phyloP scores from a whole-genome alignment of 2,797 vertebrate genomes.

The Anguilla marmorata region DNA sequence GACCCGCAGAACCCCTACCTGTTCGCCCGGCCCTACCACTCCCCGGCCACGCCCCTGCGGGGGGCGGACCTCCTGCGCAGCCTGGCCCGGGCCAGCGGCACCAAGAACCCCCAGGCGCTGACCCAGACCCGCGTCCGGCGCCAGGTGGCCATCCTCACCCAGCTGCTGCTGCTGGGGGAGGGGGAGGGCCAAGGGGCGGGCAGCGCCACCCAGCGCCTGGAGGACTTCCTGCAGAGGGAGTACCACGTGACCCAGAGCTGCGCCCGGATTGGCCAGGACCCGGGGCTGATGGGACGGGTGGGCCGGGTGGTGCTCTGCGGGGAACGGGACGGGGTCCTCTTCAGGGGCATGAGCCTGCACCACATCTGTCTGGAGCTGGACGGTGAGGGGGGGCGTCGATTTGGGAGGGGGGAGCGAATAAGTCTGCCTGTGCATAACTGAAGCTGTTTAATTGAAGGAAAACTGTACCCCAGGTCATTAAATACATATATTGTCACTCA shows the following conservation, averaged over 20 bases:
- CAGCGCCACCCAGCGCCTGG: constrained; percentile 69
- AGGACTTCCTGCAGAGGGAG: constrained; percentile 76
- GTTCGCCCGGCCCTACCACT: constrained; percentile 77
- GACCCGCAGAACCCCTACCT: constrained; percentile 73
- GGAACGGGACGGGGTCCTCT: constrained; percentile 77
- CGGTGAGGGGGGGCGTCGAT: constrained; percentile 57
- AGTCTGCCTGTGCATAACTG: too few relatives aligned
- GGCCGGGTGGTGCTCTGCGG: constrained; percentile 77
- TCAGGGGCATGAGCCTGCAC: constrained; percentile 80
- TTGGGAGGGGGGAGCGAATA: too few relatives aligned
- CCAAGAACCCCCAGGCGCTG: constrained; percentile 73
- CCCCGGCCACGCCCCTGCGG: constrained; percentile 74
- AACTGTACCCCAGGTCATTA: neutral
- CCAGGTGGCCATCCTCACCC: constrained; percentile 78
- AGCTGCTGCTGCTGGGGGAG: constrained; percentile 76
- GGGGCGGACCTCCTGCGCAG: constrained; percentile 78
- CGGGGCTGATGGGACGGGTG: constrained; percentile 76
- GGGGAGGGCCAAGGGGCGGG: constrained; percentile 69
- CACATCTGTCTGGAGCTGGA: constrained; percentile 81
- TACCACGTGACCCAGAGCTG: constrained; percentile 79
- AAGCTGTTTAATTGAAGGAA: too few relatives aligned
- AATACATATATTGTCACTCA: neutral
- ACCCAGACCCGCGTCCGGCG: constrained; percentile 75
- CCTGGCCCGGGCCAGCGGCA: constrained; percentile 74
- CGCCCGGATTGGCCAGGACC: constrained; percentile 74